phyloP scores from a whole-genome alignment of 2,113 vertebrate genomes.

The Amazona vittata region DNA sequence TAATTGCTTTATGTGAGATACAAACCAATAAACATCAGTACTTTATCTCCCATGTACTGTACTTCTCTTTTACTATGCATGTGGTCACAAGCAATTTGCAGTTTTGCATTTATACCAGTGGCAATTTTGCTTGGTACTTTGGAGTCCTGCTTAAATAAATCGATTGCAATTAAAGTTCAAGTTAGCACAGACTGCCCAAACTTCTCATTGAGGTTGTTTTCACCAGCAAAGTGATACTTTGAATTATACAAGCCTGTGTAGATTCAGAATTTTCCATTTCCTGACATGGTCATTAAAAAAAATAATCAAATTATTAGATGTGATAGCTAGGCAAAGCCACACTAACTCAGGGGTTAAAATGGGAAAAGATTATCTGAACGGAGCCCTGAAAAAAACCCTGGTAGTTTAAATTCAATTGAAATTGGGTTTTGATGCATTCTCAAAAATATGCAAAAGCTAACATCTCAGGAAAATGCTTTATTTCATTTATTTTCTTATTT shows the following conservation, averaged over 20 bases:
- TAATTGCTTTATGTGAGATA: background rate
- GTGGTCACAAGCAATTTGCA: background rate
- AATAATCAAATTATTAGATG: background rate
- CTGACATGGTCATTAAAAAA: background rate
- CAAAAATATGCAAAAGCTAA: background rate
- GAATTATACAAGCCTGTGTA: background rate
- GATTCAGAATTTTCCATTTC: background rate
- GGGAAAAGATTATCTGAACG: background rate
- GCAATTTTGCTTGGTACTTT: background rate
- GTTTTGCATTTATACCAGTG: background rate
- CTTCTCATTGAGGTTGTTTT: background rate
- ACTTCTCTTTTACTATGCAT: background rate
- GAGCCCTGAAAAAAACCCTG: background rate
- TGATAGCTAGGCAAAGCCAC: background rate
- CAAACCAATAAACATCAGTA: background rate
- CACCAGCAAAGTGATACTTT: background rate
- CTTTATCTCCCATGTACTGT: background rate
- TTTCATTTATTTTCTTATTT: background rate
- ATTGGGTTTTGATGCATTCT: background rate
- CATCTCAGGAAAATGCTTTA: background rate
- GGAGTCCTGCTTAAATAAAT: conserved; percentile 1
- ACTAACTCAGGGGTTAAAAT: background rate
- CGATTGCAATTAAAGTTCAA: background rate
- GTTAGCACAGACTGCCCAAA: background rate
- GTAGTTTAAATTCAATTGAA: background rate